Percentiles rank a stretch among this genome's conserved stretches.
Conservation (phyloP, 2,888 invertebrate genomes). For the Heliconius aoede region DNA sequence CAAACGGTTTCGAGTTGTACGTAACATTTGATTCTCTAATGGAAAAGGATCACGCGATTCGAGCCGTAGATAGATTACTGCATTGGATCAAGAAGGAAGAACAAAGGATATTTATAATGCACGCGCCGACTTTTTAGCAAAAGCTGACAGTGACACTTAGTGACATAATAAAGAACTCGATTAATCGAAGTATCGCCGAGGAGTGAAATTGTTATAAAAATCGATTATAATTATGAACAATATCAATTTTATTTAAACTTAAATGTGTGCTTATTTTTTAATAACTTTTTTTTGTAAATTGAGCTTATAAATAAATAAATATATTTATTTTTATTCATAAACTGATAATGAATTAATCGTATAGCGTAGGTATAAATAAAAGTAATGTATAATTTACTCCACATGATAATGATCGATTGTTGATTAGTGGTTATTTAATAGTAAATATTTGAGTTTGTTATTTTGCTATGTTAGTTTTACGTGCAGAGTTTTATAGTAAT, state of each 20-base stretch:
- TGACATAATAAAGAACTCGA: slow-evolving; percentile 65
- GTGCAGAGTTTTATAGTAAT: background rate
- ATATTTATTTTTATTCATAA: slow-evolving; percentile 1
- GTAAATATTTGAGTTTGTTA: background rate
- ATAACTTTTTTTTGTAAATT: background rate
- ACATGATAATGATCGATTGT: background rate
- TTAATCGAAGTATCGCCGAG: slow-evolving; percentile 59
- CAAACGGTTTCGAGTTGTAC: slow-evolving; percentile 95
- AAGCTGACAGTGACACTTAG: slow-evolving; percentile 61
- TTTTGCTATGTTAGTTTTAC: background rate
- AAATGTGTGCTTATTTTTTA: slow-evolving; percentile 15
- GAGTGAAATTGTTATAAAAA: slow-evolving; percentile 21
- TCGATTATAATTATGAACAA: slow-evolving; percentile 4
- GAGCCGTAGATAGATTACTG: slow-evolving; percentile 93
- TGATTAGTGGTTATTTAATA: slow-evolving; percentile 7
- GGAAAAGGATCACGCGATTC: slow-evolving; percentile 93
- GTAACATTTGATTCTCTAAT: slow-evolving; percentile 95
- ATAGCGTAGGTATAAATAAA: background rate
- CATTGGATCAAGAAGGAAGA: slow-evolving; percentile 98
- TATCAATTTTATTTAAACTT: background rate
- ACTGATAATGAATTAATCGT: background rate
- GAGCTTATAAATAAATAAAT: background rate
- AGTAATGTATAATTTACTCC: background rate
- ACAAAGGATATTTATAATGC: slow-evolving; percentile 94
- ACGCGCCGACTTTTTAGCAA: slow-evolving; percentile 90